phyloP scores from a whole-genome alignment of 2,888 invertebrate species.

The Mechanitis mazaeus region DNA sequence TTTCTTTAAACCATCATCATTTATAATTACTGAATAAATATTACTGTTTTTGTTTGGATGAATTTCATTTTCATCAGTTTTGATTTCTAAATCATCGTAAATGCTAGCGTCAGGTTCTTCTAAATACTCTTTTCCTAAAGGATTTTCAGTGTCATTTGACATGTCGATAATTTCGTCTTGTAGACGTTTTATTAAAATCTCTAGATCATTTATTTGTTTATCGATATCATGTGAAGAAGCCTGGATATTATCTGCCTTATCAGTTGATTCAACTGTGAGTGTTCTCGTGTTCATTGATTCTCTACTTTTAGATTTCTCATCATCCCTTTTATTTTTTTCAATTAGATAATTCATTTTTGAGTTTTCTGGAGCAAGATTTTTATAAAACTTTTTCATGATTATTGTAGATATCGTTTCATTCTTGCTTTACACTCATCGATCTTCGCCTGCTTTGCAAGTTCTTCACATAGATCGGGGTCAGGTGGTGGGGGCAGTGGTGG shows the following conservation, averaged over 20 bases:
- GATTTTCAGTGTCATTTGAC: conserved; percentile 31
- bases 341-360: conserved; percentile 33
- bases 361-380: conserved; percentile 20
- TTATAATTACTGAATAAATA: conserved; percentile 16
- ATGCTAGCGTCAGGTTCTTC: conserved; percentile 9
- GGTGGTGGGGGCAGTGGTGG: conserved; percentile 44
- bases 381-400: conserved; percentile 36
- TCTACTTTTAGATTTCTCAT: conserved; percentile 29
- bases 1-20: conserved; percentile 9
- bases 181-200: conserved; percentile 42
- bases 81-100: not conserved
- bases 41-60: conserved; percentile 12
- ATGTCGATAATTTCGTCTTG: conserved; percentile 50
- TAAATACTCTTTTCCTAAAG: conserved; percentile 9
- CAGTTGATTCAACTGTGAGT: conserved; percentile 32
- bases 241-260: conserved; percentile 20
- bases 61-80: too few species aligned
- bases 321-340: conserved; percentile 32
- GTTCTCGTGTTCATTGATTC: conserved; percentile 33
- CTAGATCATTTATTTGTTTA: conserved; percentile 47
- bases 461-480: conserved; percentile 44
- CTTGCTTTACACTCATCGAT: conserved; percentile 42
- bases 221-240: conserved; percentile 39
- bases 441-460: conserved; percentile 35
- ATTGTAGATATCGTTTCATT: conserved; percentile 47